These are phyloP conservation scores for Trichopoda pennipes DNA, from an alignment of 2,888 invertebrate species.

Conservation along the genomic window DNA sequence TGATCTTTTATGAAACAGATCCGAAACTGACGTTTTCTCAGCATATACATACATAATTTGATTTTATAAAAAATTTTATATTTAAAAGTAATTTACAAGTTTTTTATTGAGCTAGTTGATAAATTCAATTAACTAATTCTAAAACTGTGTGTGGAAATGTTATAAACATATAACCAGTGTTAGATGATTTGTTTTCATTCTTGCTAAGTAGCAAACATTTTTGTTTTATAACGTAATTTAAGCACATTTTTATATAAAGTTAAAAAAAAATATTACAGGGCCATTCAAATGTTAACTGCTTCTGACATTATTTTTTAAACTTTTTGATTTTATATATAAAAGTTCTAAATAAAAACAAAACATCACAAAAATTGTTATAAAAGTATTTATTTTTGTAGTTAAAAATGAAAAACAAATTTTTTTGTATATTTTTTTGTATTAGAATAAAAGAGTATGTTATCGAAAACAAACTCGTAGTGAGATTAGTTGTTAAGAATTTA, in stretches of 20 bases:
- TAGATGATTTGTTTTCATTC: no score
- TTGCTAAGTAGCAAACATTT: no score
- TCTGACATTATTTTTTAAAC: constrained; percentile 47
- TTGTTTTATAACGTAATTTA: background rate
- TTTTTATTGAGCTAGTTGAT: no score
- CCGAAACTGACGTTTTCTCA: no score
- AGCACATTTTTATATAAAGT: constrained; percentile 44
- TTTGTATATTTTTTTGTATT: constrained; percentile 62
- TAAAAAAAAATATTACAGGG: constrained; percentile 60
- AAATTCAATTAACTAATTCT: background rate
- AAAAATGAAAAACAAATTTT: constrained; percentile 46
- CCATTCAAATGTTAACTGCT: constrained; percentile 61
- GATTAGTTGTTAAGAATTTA: constrained; percentile 66
- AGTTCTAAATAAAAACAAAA: no score
- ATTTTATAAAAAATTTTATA: no score
- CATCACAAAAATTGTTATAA: constrained; percentile 55
- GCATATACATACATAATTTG: no score
- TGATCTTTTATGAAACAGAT: no score
- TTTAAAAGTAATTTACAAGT: no score
- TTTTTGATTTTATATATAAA: constrained; percentile 51
- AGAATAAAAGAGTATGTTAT: constrained; percentile 46
- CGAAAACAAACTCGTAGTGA: constrained; percentile 65
- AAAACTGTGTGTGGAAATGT: no score
- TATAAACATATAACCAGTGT: no score
- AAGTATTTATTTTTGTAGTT: constrained; percentile 68